Evolutionary conservation across 2,888 invertebrate genomes (phyloP).

Genomic region (Colostygia pectinataria): DNA sequence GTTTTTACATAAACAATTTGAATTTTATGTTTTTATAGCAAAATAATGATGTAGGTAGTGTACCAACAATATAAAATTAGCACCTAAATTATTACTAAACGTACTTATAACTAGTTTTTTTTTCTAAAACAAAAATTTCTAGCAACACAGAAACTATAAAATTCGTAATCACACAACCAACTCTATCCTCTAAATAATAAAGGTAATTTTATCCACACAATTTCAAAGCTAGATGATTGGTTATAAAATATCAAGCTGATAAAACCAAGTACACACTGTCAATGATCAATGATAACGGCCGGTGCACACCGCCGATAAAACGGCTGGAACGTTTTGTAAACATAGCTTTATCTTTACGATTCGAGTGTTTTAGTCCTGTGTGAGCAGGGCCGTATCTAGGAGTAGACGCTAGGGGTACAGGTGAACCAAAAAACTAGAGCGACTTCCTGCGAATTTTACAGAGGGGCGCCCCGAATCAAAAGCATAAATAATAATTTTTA

Average conservation of each 20-base stretch:
- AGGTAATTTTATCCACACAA: conserved; percentile 1
- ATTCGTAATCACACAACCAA: neutral
- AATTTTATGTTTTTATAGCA: too few species aligned
- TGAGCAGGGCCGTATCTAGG: conserved; percentile 5
- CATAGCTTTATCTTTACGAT: conserved; percentile 43
- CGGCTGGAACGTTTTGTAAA: conserved; percentile 51
- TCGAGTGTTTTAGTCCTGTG: conserved; percentile 37
- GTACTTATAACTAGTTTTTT: neutral
- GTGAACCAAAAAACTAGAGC: too few species aligned
- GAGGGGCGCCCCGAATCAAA: too few species aligned
- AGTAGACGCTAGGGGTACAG: neutral
- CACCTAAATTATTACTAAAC: neutral
- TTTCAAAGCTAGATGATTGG: conserved; percentile 9
- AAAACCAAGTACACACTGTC: conserved; percentile 39
- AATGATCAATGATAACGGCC: conserved; percentile 43
- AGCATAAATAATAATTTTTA: too few species aligned
- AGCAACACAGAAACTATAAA: conserved; percentile 20
- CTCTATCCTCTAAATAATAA: neutral
- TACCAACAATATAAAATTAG: neutral
- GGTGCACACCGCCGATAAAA: conserved; percentile 41
- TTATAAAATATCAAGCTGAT: conserved; percentile 33
- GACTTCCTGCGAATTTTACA: too few species aligned
- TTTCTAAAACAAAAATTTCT: conserved; percentile 28
- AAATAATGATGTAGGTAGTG: too few species aligned
- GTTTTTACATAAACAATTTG: too few species aligned